Conservation (phyloP, 2,797 vertebrate genomes). For the Poecilia wingei region DNA sequence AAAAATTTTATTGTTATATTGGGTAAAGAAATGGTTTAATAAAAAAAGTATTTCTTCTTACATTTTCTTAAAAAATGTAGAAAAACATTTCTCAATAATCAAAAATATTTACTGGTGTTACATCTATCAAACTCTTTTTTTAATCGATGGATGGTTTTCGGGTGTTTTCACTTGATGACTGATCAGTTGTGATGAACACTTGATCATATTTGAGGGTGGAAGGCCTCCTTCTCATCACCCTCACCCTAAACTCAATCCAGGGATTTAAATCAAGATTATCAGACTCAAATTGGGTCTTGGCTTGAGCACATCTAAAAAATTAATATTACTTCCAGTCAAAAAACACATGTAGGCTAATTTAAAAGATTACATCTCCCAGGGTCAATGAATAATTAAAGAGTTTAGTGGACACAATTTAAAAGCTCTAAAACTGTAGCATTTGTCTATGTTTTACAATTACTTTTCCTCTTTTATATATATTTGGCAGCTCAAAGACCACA, state of each 20-base stretch:
- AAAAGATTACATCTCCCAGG: not conserved
- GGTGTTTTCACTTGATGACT: not conserved
- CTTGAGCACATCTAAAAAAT: not conserved
- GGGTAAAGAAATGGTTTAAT: not conserved
- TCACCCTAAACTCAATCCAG: not conserved
- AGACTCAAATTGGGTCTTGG: not conserved
- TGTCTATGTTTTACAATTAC: not conserved
- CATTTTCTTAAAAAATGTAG: not conserved
- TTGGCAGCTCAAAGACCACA: constrained; percentile 39
- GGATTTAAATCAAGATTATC: not conserved
- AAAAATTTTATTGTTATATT: too few relatives aligned
- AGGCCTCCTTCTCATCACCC: not conserved
- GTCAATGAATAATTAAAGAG: not conserved
- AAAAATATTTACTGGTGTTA: not conserved
- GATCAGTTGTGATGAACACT: not conserved
- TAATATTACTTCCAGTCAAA: not conserved
- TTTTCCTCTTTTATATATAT: constrained; percentile 10
- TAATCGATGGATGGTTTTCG: not conserved
- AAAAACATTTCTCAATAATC: not conserved
- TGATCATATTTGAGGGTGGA: not conserved
- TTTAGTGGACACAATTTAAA: not conserved
- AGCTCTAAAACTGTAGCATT: not conserved
- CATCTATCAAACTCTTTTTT: not conserved
- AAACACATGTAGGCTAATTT: not conserved
- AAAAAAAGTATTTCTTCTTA: not conserved